Base-by-base conservation (phyloP, 2,888 invertebrate species). In the Harpalus rufipes region DNA sequence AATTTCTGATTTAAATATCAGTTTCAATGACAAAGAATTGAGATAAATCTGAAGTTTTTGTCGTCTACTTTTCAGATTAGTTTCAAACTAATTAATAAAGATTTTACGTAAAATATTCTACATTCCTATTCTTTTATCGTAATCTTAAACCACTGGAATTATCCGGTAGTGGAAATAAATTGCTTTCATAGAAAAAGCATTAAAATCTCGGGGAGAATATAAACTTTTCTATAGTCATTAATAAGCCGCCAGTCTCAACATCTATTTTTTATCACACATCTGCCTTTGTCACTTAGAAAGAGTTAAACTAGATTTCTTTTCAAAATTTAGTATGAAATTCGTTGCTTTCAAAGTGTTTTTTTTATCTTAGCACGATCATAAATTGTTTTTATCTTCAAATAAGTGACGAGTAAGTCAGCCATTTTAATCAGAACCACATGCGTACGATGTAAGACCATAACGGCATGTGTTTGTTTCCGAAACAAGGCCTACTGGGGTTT, bases 401-500 rank as follows among this genome's bases (percentile, higher is more conserved):
- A 68, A 74, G 72, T 14, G 44, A 14, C 18, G 44, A 72, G 18
- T 44, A 41, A 74, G 68, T 68, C 72, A 74, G 41, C 78, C 78
- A 78, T 86, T 86, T 87, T 86, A 87, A 87, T 87, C 87, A 86
- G 87, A 84, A 87, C 86, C 87, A 87, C 87, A 86, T 86, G 86
- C 76, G 83, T 56, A 56, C 82, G 85, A 86, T 79, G 86, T 86
- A 86, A 86, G 85, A 81, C 81, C 78, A 72, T 61, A 79, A 44
- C 80, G 81, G 44, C 79, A 85, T 72, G 68, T 83, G 82, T 83
- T 72, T 83, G 74, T 72, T 83, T 51, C 82, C 51, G 68, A 65
- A 81, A 81, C 65, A 14, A 51, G 65, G 81, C 18, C 76, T 44
- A 76, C 74, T 10, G 51, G 7, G 44, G 56, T 51, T 51, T 51